Percentiles rank a stretch among this genome's conserved stretches.
Conservation (phyloP, 1,140 invertebrate species). For the Pristionchus pacificus region DNA sequence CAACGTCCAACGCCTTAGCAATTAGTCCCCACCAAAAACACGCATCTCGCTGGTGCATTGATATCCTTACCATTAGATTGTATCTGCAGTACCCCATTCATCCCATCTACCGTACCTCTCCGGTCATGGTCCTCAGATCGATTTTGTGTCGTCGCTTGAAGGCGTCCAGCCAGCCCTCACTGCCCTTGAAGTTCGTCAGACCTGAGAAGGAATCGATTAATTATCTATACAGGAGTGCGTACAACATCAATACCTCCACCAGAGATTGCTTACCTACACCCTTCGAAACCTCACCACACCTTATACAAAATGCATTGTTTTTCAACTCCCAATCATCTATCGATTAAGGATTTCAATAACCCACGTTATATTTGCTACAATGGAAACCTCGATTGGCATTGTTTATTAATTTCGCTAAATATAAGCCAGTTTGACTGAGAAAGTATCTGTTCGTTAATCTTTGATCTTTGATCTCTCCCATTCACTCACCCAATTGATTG, state of each 20-base stretch:
- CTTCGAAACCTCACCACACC: no score
- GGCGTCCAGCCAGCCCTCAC: conserved; percentile 33
- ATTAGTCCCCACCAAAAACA: no score
- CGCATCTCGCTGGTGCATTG: no score
- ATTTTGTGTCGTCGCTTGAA: conserved; percentile 36
- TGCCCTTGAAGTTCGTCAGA: conserved; percentile 20
- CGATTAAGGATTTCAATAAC: background rate
- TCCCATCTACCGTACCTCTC: background rate
- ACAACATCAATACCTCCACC: background rate
- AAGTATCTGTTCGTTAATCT: no score
- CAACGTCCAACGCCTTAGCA: no score
- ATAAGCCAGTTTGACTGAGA: no score
- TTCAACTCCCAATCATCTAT: background rate
- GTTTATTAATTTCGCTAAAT: no score
- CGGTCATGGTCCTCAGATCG: conserved; percentile 26
- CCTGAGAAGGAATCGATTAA: conserved; percentile 5
- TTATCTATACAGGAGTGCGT: background rate
- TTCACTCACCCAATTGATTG: conserved; percentile 16
- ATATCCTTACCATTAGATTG: no score
- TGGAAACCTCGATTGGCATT: no score
- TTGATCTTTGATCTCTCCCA: no score
- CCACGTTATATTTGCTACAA: no score
- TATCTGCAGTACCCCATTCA: background rate
- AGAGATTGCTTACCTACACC: no score
- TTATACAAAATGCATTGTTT: background rate